Conservation (phyloP, 2,888 invertebrate genomes). For the Metopia argyrocephala region DNA sequence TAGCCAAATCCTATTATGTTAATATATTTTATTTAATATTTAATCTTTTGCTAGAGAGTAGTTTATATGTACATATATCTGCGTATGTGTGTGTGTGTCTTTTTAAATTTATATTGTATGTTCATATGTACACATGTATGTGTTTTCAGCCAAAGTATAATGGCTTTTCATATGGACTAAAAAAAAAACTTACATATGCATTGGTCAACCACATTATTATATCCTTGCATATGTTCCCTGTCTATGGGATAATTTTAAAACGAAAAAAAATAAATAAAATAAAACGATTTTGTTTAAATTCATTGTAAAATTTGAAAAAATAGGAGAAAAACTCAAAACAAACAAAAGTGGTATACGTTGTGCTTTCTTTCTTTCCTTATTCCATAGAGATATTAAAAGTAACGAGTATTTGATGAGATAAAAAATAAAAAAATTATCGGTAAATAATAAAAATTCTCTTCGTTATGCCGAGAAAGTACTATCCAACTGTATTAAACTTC, state of each 20-base stretch:
- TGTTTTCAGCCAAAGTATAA: slow-evolving; percentile 2
- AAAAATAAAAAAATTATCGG: not conserved
- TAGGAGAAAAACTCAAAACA: too few species aligned
- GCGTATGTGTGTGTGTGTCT: not conserved
- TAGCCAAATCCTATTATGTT: slow-evolving; percentile 60
- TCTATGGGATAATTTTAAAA: not conserved
- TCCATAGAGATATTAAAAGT: not conserved
- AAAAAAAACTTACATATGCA: not conserved
- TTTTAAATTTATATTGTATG: not conserved
- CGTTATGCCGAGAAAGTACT: too few species aligned
- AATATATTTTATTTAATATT: slow-evolving; percentile 63
- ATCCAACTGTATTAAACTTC: too few species aligned
- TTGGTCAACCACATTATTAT: slow-evolving; percentile 23
- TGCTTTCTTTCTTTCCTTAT: not conserved
- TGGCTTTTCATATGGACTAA: not conserved
- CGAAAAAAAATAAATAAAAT: not conserved
- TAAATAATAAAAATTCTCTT: too few species aligned
- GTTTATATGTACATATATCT: not conserved
- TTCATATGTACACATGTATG: too few species aligned
- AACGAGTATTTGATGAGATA: not conserved
- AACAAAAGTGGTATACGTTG: not conserved
- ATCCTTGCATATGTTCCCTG: not conserved
- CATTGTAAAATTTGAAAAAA: too few species aligned
- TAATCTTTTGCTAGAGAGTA: slow-evolving; percentile 48
- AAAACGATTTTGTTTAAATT: too few species aligned